Conservation (phyloP, 2,888 invertebrate genomes). For the Lasius platythorax region DNA sequence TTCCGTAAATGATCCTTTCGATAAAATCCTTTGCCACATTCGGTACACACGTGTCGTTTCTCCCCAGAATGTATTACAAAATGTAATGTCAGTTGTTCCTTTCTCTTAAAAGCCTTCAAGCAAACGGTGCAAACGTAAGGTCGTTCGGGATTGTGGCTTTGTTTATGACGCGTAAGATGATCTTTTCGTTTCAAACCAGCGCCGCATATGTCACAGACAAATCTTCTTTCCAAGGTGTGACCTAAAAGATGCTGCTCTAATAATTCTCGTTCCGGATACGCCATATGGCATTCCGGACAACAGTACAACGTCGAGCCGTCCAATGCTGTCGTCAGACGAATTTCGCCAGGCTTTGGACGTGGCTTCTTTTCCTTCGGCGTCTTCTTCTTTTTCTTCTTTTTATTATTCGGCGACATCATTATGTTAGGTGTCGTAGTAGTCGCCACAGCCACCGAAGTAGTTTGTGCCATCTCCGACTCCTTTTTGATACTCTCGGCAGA, state of each 20-base stretch:
- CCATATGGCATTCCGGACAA: slow-evolving; percentile 96
- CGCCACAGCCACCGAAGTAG: slow-evolving; percentile 84
- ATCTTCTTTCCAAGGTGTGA: slow-evolving; percentile 94
- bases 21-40: slow-evolving; percentile 96
- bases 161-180: slow-evolving; percentile 94
- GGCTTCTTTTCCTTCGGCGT: slow-evolving; percentile 92
- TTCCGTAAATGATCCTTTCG: slow-evolving; percentile 95
- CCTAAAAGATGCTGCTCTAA: slow-evolving; percentile 95
- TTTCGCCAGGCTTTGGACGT: slow-evolving; percentile 94
- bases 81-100: slow-evolving; percentile 95
- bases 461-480: slow-evolving; percentile 88
- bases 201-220: slow-evolving; percentile 96
- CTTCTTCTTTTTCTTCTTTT: slow-evolving; percentile 94
- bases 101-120: slow-evolving; percentile 95
- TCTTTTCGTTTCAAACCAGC: slow-evolving; percentile 95
- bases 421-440: slow-evolving; percentile 84
- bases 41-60: slow-evolving; percentile 94
- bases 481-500: slow-evolving; percentile 93
- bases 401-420: slow-evolving; percentile 85
- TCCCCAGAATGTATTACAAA: slow-evolving; percentile 96
- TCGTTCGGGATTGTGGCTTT: slow-evolving; percentile 95
- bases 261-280: slow-evolving; percentile 94
- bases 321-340: slow-evolving; percentile 92
- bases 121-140: slow-evolving; percentile 96
- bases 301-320: slow-evolving; percentile 95